Percentiles rank a stretch among this genome's conserved stretches.
These are phyloP conservation scores for Bellardia pandia DNA, from an alignment of 2,888 invertebrate genomes.

Conservation along the genomic window DNA sequence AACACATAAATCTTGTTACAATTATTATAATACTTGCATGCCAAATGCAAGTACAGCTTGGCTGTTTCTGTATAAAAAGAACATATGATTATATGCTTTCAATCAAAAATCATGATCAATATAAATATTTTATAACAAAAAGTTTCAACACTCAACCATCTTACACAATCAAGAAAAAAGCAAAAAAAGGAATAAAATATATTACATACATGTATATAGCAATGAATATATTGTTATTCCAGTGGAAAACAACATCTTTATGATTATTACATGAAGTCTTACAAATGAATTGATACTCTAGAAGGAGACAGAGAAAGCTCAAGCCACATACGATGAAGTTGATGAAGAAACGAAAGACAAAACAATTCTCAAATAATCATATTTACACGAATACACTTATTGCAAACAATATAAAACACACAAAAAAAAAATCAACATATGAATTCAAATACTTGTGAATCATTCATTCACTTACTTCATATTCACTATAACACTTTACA, in stretches of 20 bases:
- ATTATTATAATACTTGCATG: neutral
- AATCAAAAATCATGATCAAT: constrained; percentile 43
- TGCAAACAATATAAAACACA: constrained; percentile 16
- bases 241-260: constrained; percentile 21
- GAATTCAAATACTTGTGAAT: neutral
- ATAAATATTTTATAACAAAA: constrained; percentile 56
- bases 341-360: neutral
- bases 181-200: constrained; percentile 1
- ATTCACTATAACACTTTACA: neutral
- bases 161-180: neutral
- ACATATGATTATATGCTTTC: constrained; percentile 18
- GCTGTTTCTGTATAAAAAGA: neutral
- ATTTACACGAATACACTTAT: neutral
- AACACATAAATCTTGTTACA: neutral
- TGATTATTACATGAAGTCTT: constrained; percentile 17
- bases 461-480: constrained; percentile 12
- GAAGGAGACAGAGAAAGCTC: neutral
- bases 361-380: neutral
- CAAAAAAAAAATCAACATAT: neutral
- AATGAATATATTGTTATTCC: neutral
- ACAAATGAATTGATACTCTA: constrained; percentile 40
- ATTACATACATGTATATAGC: neutral
- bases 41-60: neutral
- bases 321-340: neutral
- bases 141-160: constrained; percentile 32